Evolutionary conservation across 2,888 invertebrate genomes (phyloP).

Genomic region (Timema cristinae): DNA sequence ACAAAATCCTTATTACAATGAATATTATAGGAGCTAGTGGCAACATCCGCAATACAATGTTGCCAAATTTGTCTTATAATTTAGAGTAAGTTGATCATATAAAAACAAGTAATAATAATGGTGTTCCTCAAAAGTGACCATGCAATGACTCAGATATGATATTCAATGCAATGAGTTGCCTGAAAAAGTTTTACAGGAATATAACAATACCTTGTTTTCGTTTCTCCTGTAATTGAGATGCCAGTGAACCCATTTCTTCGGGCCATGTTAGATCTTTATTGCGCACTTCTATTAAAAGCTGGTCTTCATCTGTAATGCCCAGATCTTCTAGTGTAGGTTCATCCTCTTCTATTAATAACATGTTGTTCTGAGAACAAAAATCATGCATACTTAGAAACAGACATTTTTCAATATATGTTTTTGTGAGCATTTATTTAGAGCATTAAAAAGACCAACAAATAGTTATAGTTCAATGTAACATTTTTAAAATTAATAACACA

Average conservation of each 20-base stretch:
- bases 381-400: background rate
- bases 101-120: too few relatives aligned
- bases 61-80: too few relatives aligned
- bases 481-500: too few relatives aligned
- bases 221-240: constrained; percentile 36
- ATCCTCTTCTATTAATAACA: constrained; percentile 70
- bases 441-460: background rate
- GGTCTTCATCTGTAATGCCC: constrained; percentile 66
- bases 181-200: background rate
- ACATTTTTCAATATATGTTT: background rate
- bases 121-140: too few relatives aligned
- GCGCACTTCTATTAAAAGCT: constrained; percentile 73
- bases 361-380: constrained; percentile 42
- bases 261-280: constrained; percentile 92
- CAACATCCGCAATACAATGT: too few relatives aligned
- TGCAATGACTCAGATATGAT: too few relatives aligned
- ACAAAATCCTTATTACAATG: too few relatives aligned
- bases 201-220: constrained; percentile 42
- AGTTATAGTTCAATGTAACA: too few relatives aligned
- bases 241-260: constrained; percentile 74
- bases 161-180: too few relatives aligned
- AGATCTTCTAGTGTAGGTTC: constrained; percentile 67
- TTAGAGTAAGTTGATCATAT: too few relatives aligned
- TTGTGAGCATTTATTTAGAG: background rate
- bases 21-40: too few relatives aligned